A percentile compares a stretch with the other conserved stretches of the same genome.
These are phyloP conservation scores for Micoletzkya japonica DNA, from an alignment of 2,888 invertebrate species.

Conservation along the genomic window DNA sequence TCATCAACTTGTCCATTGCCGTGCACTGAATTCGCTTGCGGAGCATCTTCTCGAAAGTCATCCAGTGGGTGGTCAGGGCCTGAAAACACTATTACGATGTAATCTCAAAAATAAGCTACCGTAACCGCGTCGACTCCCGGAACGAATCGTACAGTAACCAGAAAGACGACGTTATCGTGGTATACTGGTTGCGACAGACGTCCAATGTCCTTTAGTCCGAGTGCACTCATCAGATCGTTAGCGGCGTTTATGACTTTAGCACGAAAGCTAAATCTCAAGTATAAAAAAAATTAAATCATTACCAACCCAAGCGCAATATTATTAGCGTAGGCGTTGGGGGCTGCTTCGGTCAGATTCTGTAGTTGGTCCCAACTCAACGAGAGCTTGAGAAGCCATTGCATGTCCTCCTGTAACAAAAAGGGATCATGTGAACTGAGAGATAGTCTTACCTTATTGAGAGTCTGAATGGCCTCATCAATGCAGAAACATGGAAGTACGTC, in stretches of 20 bases:
- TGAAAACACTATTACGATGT: conserved; percentile 67
- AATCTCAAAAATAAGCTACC: too few species aligned
- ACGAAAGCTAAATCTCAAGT: conserved; percentile 40
- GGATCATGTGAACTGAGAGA: too few species aligned
- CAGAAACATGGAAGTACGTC: conserved; percentile 79
- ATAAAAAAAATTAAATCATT: conserved; percentile 19
- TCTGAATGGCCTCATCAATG: conserved; percentile 44
- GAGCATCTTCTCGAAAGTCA: conserved; percentile 82
- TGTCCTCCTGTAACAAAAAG: conserved; percentile 70
- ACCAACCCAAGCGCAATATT: conserved; percentile 40
- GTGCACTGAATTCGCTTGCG: conserved; percentile 67
- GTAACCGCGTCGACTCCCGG: neutral
- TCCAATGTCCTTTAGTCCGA: conserved; percentile 89
- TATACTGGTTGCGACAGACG: conserved; percentile 86
- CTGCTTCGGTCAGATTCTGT: conserved; percentile 39
- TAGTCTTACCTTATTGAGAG: conserved; percentile 32
- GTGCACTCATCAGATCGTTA: conserved; percentile 78
- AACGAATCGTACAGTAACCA: conserved; percentile 82
- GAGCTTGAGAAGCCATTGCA: conserved; percentile 97
- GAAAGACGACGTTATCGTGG: conserved; percentile 85
- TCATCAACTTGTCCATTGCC: conserved; percentile 82
- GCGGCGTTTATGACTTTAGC: conserved; percentile 85
- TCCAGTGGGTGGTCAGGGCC: conserved; percentile 88
- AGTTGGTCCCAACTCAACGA: conserved; percentile 86
- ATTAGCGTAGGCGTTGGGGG: conserved; percentile 43